Evolutionary conservation across 2,113 vertebrate genomes (phyloP).

Genomic region (Phylloscopus trochiloides): DNA sequence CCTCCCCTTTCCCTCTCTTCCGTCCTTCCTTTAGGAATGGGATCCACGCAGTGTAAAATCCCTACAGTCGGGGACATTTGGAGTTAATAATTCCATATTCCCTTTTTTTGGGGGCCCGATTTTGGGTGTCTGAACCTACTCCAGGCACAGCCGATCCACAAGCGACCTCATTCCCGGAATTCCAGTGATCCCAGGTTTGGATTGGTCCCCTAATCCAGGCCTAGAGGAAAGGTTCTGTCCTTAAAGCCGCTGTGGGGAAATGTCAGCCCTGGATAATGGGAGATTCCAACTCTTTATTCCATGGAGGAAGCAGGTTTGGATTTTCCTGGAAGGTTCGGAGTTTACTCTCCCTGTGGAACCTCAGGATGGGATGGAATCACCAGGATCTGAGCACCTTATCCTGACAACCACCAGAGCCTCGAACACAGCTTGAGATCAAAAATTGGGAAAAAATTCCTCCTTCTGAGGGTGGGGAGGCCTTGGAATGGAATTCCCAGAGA

Average conservation of each 20-base stretch:
- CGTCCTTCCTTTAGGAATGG: neutral
- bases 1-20: neutral
- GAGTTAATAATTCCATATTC: fast-evolving
- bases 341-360: neutral
- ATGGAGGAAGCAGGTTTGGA: fast-evolving
- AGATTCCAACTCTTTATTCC: no score
- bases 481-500: neutral
- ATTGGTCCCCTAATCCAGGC: neutral
- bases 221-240: neutral
- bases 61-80: fast-evolving
- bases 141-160: neutral
- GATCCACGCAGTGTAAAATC: fast-evolving
- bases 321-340: neutral
- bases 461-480: no score
- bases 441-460: neutral
- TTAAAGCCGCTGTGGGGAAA: neutral
- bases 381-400: neutral
- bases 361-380: neutral
- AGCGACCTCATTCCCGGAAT: fast-evolving
- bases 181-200: neutral
- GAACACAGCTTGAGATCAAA: neutral
- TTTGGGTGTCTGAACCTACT: neutral
- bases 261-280: neutral
- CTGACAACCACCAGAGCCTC: no score
- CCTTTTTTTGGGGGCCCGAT: fast-evolving